Evolutionary conservation across 2,797 vertebrate genomes (phyloP).

Genomic region (Cossypha polioptera): DNA sequence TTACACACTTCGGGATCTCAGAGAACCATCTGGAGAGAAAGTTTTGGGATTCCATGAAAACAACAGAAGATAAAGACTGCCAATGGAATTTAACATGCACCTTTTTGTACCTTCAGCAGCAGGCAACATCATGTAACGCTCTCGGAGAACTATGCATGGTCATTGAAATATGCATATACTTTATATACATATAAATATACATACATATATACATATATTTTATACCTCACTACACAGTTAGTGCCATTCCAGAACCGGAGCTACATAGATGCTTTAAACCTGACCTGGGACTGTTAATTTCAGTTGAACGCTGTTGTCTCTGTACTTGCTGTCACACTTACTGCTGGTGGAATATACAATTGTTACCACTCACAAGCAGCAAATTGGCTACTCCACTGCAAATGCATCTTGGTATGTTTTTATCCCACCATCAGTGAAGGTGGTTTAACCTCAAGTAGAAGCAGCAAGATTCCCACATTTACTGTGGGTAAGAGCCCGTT

Average conservation of each 20-base stretch:
- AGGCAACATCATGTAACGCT: not conserved
- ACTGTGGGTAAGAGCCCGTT: rapidly evolving
- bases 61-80: not conserved
- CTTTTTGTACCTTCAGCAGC: not conserved
- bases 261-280: not conserved
- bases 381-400: rapidly evolving
- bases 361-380: not conserved
- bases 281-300: not conserved
- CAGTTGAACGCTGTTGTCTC: not conserved
- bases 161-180: rapidly evolving
- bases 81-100: not conserved
- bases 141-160: rapidly evolving
- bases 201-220: not conserved
- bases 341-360: not conserved
- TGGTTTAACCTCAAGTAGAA: not conserved
- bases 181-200: too few relatives aligned
- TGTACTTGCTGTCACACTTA: not conserved
- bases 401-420: not conserved
- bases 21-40: not conserved
- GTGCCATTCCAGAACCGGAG: not conserved
- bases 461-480: not conserved
- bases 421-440: not conserved
- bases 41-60: not conserved
- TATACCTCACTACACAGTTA: not conserved
- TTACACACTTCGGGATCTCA: not conserved